Evolutionary conservation across 2,888 invertebrate genomes (phyloP), one percentile per base, ranked within the genome.

Genomic region (Orchesellides sinensis): DNA sequence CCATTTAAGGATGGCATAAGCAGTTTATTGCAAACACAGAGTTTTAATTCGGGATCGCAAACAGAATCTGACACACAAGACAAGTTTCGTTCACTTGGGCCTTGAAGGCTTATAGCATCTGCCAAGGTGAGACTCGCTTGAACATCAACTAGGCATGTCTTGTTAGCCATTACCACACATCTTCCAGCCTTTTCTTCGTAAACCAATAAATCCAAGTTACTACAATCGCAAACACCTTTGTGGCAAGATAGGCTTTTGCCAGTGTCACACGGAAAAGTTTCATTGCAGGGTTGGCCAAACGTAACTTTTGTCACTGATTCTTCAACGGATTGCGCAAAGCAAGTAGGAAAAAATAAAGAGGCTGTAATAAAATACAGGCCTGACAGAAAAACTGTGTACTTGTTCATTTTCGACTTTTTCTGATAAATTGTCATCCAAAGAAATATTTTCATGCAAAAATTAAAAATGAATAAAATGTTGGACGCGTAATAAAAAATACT

Each of bases 1-100:
- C 56, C 66, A 21, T 56, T 56, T 14, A 14, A 25, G 2, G 65
- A 45, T 5, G 23, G 29, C 56, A 66, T 19, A 5, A 66, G 17
- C 10, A 69, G 19, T 40, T 17, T n/a, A 12, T 68, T 49, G 49
- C 77, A 77, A 14, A 56, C 5, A 25, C 77, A 77, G 14, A 45
- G 23, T 47, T 56, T 77, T 8, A 23, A 1, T 3, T 2, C 3
- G 0, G 17, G 21, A 40, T 54, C 52, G 23, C 77, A 68, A 6
- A n/a, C 12, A 8, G 77, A n/a, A n/a, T 77, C 59, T 23, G 45
- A 47, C 12, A 68, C 69, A 47, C 77, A 77, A 25, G 68, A 6
- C 6, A 69, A n/a, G 10, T 66, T 17, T 4, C 23, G 32, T 2
- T 8, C 47, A 5, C 66, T 25, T 14, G 66, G 66, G 1, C 25